Evolutionary conservation across 2,797 vertebrate genomes (phyloP), one percentile per base, ranked within the genome.

Genomic region (Oophaga sylvatica): DNA sequence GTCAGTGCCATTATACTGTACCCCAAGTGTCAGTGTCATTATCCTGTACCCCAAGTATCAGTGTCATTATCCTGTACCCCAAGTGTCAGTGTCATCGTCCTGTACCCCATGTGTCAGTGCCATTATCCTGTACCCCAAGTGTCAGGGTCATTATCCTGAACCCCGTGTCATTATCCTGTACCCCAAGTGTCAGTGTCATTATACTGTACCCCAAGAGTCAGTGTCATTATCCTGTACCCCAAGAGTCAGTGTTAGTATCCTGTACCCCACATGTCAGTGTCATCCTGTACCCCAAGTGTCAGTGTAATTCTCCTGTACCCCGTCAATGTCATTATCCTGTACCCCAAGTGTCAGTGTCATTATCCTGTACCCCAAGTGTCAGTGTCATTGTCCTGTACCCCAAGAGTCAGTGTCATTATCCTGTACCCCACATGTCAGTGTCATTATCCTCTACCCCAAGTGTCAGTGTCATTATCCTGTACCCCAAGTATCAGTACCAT

Each of bases 361-460:
- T 12, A 26, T 67, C 63, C n/a, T 67, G 63, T 13, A 67, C 63
- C 63, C 63, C 63, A 67, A 35, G n/a, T 29, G 63, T 67, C 20
- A n/a, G 62, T n/a, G 62, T n/a, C 63, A 67, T 67, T 67, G 26
- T 67, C n/a, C 63, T 12, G 63, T 67, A 48, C 8, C 26, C 6
- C 13, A n/a, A 29, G 65, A 3, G 26, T 65, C 63, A n/a, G 48
- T 48, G 48, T 7, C 48, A 53, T 26, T 26, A 26, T 65, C 63
- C 70, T 45, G 7, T 45, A 20, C 70, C 70, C 70, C 19, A 8
- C 6, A 7, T 53, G 6, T 53, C 41, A 73, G 19, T 45, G 17
- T 73, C 68, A 31, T 20, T 73, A 35, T 70, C 31, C 68, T 71
- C 16, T 71, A 19, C 70, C 70, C 70, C 70, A 70, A 35, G 68